These are phyloP conservation scores for Calycopis cecrops DNA, from an alignment of 1,140 invertebrate species.

Conservation along the genomic window DNA sequence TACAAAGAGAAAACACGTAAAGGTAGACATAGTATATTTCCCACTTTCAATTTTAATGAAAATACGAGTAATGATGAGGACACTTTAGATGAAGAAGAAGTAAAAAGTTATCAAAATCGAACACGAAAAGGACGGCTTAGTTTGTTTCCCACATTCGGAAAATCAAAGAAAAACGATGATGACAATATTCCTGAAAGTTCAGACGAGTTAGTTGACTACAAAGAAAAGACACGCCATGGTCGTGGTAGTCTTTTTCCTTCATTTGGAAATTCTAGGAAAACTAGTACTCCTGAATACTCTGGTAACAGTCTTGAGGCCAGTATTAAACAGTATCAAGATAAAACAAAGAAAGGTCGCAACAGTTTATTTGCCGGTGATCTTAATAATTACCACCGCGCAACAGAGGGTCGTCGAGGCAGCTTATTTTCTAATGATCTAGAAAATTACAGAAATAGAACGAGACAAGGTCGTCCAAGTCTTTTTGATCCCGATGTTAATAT, in stretches of 20 bases:
- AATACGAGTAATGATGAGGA: slow-evolving; percentile 52
- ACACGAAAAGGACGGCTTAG: slow-evolving; percentile 61
- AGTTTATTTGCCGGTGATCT: slow-evolving; percentile 55
- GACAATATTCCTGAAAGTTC: slow-evolving; percentile 60
- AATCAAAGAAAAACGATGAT: slow-evolving; percentile 55
- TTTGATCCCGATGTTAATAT: slow-evolving; percentile 72
- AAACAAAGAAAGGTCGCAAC: slow-evolving; percentile 61
- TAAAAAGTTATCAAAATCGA: slow-evolving; percentile 57
- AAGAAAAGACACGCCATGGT: slow-evolving; percentile 56
- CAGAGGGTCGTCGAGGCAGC: slow-evolving; percentile 35
- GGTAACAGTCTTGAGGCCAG: slow-evolving; percentile 49
- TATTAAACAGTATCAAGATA: slow-evolving; percentile 59
- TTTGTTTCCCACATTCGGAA: slow-evolving; percentile 63
- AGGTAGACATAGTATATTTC: slow-evolving; percentile 62
- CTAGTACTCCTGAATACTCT: slow-evolving; percentile 37
- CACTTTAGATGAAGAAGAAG: slow-evolving; percentile 57
- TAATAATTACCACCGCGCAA: slow-evolving; percentile 37
- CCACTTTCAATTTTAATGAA: slow-evolving; percentile 59
- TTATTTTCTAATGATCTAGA: slow-evolving; percentile 52
- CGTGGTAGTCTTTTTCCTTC: slow-evolving; percentile 57
- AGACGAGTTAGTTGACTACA: slow-evolving; percentile 61
- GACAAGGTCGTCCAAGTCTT: slow-evolving; percentile 68
- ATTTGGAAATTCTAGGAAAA: slow-evolving; percentile 59
- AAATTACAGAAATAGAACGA: slow-evolving; percentile 50
- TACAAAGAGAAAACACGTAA: slow-evolving; percentile 59